Percentiles rank a stretch among this genome's conserved stretches.
Conservation (phyloP, 2,113 vertebrate species). For the Hystrix brachyura region DNA sequence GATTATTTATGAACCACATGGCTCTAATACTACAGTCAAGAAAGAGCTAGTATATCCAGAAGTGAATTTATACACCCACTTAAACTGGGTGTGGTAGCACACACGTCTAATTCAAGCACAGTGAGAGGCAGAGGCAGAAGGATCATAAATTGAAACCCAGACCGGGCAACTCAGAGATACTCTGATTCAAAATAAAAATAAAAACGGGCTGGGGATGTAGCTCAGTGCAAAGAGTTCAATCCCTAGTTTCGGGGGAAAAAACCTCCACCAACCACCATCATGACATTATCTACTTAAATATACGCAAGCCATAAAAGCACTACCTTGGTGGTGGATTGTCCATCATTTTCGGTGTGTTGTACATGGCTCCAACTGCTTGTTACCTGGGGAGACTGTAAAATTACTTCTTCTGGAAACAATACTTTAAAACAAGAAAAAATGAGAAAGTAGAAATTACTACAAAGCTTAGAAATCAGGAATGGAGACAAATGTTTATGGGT, state of each 20-base stretch:
- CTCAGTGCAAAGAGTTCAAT: background rate
- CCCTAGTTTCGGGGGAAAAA: background rate
- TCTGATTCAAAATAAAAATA: background rate
- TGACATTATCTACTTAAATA: background rate
- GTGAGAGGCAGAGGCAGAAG: background rate
- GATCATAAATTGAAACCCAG: background rate
- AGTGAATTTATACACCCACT: too few relatives aligned
- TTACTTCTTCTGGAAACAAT: conserved; percentile 87
- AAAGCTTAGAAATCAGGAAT: background rate
- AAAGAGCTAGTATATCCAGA: background rate
- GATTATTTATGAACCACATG: background rate
- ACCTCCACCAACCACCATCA: background rate
- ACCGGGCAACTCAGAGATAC: background rate
- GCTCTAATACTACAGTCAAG: background rate
- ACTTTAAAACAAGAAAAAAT: conserved; percentile 80
- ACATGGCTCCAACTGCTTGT: conserved; percentile 69
- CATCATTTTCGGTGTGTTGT: background rate
- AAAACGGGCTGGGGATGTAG: background rate
- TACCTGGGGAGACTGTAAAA: conserved; percentile 85
- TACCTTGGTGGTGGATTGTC: conserved; percentile 79
- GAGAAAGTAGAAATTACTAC: background rate
- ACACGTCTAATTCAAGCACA: background rate
- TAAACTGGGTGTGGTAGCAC: background rate
- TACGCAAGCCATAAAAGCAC: background rate
- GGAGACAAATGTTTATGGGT: background rate